These are phyloP conservation scores for Thereva unica DNA, from an alignment of 2,888 invertebrate genomes.

Conservation along the genomic window DNA sequence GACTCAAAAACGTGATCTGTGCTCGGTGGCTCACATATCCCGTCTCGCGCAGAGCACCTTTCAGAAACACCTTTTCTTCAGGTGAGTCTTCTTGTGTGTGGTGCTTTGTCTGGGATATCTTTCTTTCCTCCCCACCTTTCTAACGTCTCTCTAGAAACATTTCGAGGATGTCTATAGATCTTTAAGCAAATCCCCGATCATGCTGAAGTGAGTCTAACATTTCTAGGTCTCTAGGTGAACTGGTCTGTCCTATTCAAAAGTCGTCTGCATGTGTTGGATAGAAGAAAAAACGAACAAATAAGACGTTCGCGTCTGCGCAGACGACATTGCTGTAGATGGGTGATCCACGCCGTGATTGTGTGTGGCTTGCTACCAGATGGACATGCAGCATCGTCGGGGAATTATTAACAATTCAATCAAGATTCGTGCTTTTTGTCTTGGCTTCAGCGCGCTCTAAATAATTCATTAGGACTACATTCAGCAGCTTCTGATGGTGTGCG, in stretches of 20 bases:
- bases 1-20: conserved; percentile 24
- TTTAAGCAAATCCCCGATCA: conserved; percentile 14
- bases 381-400: conserved; percentile 17
- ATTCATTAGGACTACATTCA: conserved; percentile 15
- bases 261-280: neutral
- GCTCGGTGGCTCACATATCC: conserved; percentile 18
- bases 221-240: conserved; percentile 41
- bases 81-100: neutral
- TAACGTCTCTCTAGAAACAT: conserved; percentile 12
- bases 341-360: neutral
- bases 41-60: conserved; percentile 26
- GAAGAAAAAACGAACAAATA: too few relatives aligned
- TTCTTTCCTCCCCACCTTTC: conserved; percentile 4
- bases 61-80: conserved; percentile 2
- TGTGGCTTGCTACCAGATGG: conserved; percentile 7
- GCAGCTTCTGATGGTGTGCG: neutral
- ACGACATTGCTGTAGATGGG: too few relatives aligned
- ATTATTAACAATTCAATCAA: conserved; percentile 28
- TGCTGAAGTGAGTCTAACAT: conserved; percentile 7
- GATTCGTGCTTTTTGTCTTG: neutral
- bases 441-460: conserved; percentile 10
- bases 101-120: conserved; percentile 20
- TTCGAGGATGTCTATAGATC: conserved; percentile 27
- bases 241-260: conserved; percentile 17
- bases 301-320: too few relatives aligned